Conservation (phyloP, 2,888 invertebrate genomes). For the Tenthredo distinguenda region DNA sequence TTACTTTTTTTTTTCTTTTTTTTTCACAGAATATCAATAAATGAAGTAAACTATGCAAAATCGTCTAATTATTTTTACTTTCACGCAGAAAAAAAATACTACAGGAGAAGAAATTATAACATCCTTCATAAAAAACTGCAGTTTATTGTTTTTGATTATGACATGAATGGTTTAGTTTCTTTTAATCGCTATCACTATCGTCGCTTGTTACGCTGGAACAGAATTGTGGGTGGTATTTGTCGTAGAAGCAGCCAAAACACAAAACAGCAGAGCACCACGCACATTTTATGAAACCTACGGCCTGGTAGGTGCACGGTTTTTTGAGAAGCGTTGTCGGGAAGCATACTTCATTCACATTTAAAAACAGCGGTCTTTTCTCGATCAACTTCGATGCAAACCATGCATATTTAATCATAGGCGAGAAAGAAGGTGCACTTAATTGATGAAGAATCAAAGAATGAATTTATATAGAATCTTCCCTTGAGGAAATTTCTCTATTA, state of each 20-base stretch:
- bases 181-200: too few species aligned
- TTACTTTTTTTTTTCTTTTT: too few species aligned
- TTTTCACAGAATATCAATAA: too few species aligned
- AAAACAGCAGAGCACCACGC: conserved; percentile 48
- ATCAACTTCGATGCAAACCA: conserved; percentile 58
- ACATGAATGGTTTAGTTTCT: too few species aligned
- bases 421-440: conserved; percentile 57
- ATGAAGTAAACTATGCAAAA: too few species aligned
- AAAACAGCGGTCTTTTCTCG: conserved; percentile 39
- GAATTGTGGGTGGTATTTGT: conserved; percentile 55
- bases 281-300: conserved; percentile 54
- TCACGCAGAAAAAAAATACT: too few species aligned
- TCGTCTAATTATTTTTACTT: too few species aligned
- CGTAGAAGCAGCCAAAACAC: conserved; percentile 57
- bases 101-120: too few species aligned
- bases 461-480: conserved; percentile 61
- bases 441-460: conserved; percentile 60
- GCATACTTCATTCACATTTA: conserved; percentile 57
- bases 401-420: conserved; percentile 58
- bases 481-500: conserved; percentile 55
- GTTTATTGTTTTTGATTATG: too few species aligned
- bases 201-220: background rate
- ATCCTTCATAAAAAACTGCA: too few species aligned
- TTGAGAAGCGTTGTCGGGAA: conserved; percentile 53
- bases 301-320: conserved; percentile 51